Evolutionary conservation across 2,797 vertebrate species (phyloP).

Genomic region (Margarornis squamiger): DNA sequence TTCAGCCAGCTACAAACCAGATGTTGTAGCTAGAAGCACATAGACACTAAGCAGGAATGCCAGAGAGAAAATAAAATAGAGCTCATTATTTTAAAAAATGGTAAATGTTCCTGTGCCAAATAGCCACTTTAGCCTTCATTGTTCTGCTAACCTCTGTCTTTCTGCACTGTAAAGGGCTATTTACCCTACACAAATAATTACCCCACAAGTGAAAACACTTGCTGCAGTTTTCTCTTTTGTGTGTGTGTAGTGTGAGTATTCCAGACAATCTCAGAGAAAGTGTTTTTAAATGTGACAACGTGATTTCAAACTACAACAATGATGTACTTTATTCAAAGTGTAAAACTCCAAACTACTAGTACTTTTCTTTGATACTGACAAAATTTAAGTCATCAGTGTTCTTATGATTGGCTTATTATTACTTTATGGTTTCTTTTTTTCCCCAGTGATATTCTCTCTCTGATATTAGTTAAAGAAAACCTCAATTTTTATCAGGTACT

Average conservation of each 20-base stretch:
- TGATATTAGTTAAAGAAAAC: background rate
- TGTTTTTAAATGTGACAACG: background rate
- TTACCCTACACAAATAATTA: slow-evolving; percentile 26
- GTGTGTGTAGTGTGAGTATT: background rate
- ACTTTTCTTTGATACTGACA: background rate
- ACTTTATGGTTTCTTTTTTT: background rate
- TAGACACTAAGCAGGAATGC: background rate
- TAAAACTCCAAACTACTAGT: background rate
- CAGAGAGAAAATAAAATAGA: slow-evolving; percentile 13
- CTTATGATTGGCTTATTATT: background rate
- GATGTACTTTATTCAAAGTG: background rate
- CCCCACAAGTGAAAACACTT: slow-evolving; percentile 31
- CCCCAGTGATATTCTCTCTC: background rate
- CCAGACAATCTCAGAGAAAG: background rate
- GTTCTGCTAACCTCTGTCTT: slow-evolving; percentile 20
- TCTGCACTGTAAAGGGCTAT: background rate
- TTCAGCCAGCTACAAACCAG: slow-evolving; percentile 10
- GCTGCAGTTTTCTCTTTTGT: slow-evolving; percentile 19
- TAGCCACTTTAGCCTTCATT: background rate
- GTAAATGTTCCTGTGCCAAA: background rate
- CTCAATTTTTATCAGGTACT: background rate
- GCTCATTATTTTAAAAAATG: slow-evolving; percentile 16
- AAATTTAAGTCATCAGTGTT: background rate
- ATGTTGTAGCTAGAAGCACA: slow-evolving; percentile 19
- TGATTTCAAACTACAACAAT: slow-evolving; percentile 5